Percentiles rank a stretch among this genome's conserved stretches.
Conservation (phyloP, 2,888 invertebrate species). For the Nasonia oneida region DNA sequence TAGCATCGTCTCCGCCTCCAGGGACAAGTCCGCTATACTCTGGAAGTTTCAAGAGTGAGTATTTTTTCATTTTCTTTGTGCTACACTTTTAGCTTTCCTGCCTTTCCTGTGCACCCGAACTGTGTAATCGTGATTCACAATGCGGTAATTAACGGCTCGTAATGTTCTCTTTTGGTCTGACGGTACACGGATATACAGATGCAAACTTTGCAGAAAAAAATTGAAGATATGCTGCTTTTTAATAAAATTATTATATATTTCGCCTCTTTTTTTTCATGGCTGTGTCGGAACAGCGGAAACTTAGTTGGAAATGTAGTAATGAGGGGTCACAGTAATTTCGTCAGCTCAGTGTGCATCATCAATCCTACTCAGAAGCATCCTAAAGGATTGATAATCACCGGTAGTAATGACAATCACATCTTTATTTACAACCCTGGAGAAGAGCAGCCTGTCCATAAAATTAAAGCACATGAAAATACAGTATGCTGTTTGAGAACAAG, state of each 20-base stretch:
- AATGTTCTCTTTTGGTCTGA: neutral
- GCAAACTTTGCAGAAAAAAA: too few relatives aligned
- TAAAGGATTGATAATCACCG: constrained; percentile 91
- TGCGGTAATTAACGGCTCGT: neutral
- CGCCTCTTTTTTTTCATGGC: constrained; percentile 27
- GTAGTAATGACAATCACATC: constrained; percentile 93
- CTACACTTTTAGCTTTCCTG: neutral
- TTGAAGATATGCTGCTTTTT: neutral
- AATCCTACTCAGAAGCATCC: constrained; percentile 86
- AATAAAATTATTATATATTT: neutral
- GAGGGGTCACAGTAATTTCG: constrained; percentile 92
- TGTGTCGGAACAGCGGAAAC: constrained; percentile 46
- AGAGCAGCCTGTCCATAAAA: constrained; percentile 84
- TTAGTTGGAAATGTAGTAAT: constrained; percentile 86
- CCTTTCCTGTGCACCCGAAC: neutral
- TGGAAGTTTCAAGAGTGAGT: constrained; percentile 90
- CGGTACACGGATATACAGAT: neutral
- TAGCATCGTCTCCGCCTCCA: constrained; percentile 91
- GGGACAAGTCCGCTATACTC: constrained; percentile 92
- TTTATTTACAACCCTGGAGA: constrained; percentile 88
- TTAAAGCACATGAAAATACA: constrained; percentile 89
- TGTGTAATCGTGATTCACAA: neutral
- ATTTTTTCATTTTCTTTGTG: neutral
- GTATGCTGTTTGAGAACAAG: constrained; percentile 82
- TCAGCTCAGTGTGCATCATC: constrained; percentile 89